Evolutionary conservation across 2,888 invertebrate genomes (phyloP), one percentile per base, ranked within the genome.

Genomic region (Antheraea yamamai): DNA sequence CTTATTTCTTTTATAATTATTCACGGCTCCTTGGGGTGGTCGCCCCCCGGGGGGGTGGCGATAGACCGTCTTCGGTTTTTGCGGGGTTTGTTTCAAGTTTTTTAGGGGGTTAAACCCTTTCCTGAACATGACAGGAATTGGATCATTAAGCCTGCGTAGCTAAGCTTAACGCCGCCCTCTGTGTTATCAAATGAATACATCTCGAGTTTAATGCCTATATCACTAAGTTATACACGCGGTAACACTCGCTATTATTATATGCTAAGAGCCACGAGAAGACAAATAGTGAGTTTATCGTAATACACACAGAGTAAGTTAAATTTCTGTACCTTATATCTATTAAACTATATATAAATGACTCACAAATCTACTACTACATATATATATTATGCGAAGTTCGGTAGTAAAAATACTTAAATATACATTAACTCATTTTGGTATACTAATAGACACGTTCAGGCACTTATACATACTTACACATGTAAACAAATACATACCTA

Each of bases 1-100:
- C 94, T 94, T 94, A 94, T 94, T 94, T 95, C 94, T 95, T 95
- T 94, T 94, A 93, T 95, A 95, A 95, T 95, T 95, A 95, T 94
- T 94, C 94, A 94, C 88, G 75, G 72, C 91, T 92, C 88, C 83
- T 82, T 82, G 87, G 88, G 84, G 82, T 84, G 83, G 76, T 79
- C 78, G 79, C 80, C 81, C 78, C 80, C 77, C 55, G n/a, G 76
- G 81, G 84, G 84, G 84, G 89, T 89, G 83, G 87, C 86, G 89
- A 87, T 88, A 88, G 89, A 91, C 90, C 94, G 94, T 95, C 94
- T 95, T 95, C 91, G 95, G 95, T 94, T 94, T 94, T 95, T 94
- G 94, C 94, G 92, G 93, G 89, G 94, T 92, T 95, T 94, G 94
- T 94, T 94, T 94, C 93, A 94, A 94, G 92, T 94, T 95, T 95